These are phyloP conservation scores for human (Homo sapiens) DNA, from an alignment of 2,113 vertebrate species.

Conservation along the genomic window GRCh38 chr1:119269001-119269500, in stretches of 20 bases:
- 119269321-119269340: background rate
- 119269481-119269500: background rate
- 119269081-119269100: background rate
- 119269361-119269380: background rate
- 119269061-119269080: background rate
- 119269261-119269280: background rate
- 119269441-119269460: background rate
- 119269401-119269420: background rate
- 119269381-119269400: background rate
- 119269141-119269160: background rate
- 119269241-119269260: background rate
- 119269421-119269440: background rate
- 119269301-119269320: background rate
- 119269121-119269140: background rate
- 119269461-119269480: background rate
- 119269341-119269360: background rate
- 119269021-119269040: background rate
- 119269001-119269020: background rate
- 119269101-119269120: background rate
- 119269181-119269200: background rate
- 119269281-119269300: background rate
- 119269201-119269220: background rate
- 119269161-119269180: background rate
- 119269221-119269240: background rate
- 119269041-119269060: background rate